Evolutionary conservation across 2,113 vertebrate genomes (phyloP).

Genomic region (Pionites leucogaster): DNA sequence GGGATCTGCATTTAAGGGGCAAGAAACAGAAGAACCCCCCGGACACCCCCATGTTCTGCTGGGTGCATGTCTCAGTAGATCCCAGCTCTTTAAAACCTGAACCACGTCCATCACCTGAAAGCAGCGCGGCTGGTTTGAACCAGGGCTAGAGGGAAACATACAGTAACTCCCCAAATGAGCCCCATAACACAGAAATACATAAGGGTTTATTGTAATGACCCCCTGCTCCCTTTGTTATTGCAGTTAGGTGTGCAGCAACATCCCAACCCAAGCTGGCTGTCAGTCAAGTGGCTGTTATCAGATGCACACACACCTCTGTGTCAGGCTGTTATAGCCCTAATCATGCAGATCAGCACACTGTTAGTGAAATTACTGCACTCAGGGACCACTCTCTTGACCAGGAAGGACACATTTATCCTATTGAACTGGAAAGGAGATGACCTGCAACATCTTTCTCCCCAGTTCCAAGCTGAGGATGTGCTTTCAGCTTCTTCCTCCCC

Average conservation of each 20-base stretch:
- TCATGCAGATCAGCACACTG: neutral
- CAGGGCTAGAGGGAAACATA: neutral
- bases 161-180: neutral
- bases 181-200: neutral
- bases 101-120: neutral
- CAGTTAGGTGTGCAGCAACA: neutral
- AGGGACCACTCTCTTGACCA: neutral
- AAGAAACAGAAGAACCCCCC: neutral
- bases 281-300: neutral
- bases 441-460: neutral
- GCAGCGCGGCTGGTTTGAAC: neutral
- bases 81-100: conserved; percentile 33
- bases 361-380: conserved; percentile 9
- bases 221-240: neutral
- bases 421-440: conserved; percentile 1
- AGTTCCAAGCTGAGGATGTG: accelerated
- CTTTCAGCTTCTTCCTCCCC: neutral
- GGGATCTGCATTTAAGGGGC: neutral
- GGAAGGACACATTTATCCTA: neutral
- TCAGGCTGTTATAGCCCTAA: neutral
- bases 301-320: neutral
- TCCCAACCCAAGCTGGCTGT: neutral
- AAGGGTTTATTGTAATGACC: neutral
- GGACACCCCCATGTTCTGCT: neutral
- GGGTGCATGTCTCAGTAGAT: neutral